Percentiles rank a stretch among this genome's conserved stretches.
These are phyloP conservation scores for Hydrolagus colliei DNA, from an alignment of 2,797 vertebrate species.

Conservation along the genomic window DNA sequence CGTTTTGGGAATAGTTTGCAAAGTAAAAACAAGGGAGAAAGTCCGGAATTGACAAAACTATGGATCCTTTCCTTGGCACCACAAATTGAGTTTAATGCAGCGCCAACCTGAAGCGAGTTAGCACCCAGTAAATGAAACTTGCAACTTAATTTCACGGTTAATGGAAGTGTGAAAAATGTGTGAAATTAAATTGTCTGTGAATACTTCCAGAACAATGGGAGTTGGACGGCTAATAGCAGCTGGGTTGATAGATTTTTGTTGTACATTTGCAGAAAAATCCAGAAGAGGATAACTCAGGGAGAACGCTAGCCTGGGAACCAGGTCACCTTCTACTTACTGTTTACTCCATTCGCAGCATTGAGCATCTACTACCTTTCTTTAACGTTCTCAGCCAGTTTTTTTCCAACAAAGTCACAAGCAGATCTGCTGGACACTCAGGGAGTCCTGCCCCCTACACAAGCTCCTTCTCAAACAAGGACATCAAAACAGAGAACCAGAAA, in stretches of 20 bases:
- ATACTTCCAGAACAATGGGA: too few species aligned
- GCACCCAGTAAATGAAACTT: too few species aligned
- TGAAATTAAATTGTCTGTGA: too few species aligned
- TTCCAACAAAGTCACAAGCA: conserved; percentile 86
- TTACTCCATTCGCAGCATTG: conserved; percentile 86
- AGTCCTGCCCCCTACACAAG: conserved; percentile 60
- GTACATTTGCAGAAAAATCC: conserved; percentile 75
- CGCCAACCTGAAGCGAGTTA: neutral
- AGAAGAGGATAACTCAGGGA: conserved; percentile 81
- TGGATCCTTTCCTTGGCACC: neutral
- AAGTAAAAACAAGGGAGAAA: neutral
- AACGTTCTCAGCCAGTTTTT: conserved; percentile 92
- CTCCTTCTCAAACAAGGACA: conserved; percentile 70
- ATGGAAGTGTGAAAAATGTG: too few species aligned
- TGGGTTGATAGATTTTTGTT: neutral
- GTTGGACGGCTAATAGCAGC: neutral
- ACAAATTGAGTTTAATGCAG: neutral
- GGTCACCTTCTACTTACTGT: conserved; percentile 84
- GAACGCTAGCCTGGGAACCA: conserved; percentile 81
- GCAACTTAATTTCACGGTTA: too few species aligned
- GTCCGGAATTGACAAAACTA: neutral
- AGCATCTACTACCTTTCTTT: conserved; percentile 96
- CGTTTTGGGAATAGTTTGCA: neutral
- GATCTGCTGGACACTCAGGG: conserved; percentile 63
- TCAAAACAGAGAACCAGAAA: conserved; percentile 88